phyloP scores from a whole-genome alignment of 2,113 vertebrate species.

The Orycteropus afer region DNA sequence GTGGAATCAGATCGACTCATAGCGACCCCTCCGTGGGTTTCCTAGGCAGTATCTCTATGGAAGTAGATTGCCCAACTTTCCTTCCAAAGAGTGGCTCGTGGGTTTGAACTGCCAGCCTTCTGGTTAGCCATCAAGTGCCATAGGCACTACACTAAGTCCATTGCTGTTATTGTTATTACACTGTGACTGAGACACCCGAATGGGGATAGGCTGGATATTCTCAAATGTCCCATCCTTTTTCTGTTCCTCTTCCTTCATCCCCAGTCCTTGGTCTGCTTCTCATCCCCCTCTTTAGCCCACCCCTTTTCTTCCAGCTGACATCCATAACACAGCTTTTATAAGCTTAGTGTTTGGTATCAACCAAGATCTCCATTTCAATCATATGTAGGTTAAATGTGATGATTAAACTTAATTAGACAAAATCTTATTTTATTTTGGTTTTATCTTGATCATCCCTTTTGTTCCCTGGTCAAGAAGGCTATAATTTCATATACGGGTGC shows the following conservation, averaged over 20 bases:
- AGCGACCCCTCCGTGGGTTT: too few relatives aligned
- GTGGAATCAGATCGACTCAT: too few relatives aligned
- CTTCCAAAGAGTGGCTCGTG: too few relatives aligned
- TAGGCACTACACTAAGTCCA: too few relatives aligned
- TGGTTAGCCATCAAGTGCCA: too few relatives aligned
- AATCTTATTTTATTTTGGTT: slow-evolving; percentile 32
- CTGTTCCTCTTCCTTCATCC: neutral
- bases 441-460: slow-evolving; percentile 53
- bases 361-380: slow-evolving; percentile 44
- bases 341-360: neutral
- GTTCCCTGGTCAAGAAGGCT: neutral
- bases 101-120: too few relatives aligned
- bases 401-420: neutral
- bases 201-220: neutral
- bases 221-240: neutral
- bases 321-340: neutral
- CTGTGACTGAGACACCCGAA: neutral
- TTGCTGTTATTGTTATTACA: neutral
- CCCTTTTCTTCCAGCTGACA: neutral
- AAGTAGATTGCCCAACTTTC: too few relatives aligned
- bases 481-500: neutral
- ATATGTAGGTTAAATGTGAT: slow-evolving; percentile 6
- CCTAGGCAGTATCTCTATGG: too few relatives aligned
- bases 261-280: neutral
- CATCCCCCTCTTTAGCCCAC: neutral